Evolutionary conservation across 2,113 vertebrate genomes (phyloP).

Genomic region (Egretta garzetta): DNA sequence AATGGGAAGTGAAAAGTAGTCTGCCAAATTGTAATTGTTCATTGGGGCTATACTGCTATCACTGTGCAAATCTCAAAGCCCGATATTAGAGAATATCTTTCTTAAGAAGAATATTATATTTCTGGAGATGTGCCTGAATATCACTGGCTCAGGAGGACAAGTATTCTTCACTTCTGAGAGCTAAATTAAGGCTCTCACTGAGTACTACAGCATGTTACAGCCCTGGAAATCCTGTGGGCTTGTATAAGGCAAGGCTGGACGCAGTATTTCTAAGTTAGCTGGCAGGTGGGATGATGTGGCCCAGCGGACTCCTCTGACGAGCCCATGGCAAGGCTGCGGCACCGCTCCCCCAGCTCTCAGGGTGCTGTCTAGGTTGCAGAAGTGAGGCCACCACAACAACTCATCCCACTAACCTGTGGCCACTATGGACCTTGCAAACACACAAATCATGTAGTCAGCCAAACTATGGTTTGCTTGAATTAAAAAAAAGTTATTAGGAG

Average conservation of each 20-base stretch:
- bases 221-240: neutral
- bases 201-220: neutral
- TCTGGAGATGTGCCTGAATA: neutral
- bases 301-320: neutral
- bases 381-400: neutral
- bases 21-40: constrained; percentile 47
- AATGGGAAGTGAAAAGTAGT: neutral
- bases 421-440: neutral
- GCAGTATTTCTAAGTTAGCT: neutral
- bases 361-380: neutral
- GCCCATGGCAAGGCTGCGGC: neutral
- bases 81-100: neutral
- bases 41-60: constrained; percentile 13
- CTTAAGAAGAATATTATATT: neutral
- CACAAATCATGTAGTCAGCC: neutral
- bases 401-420: too few species aligned
- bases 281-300: neutral
- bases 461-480: neutral
- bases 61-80: constrained; percentile 22
- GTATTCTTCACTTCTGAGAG: neutral
- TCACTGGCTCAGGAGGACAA: neutral
- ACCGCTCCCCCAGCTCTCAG: neutral
- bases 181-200: neutral
- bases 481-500: neutral
- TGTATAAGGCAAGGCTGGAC: neutral